Percentiles rank a stretch among this genome's conserved stretches.
Conservation (phyloP, 2,113 vertebrate species). For the Morone chrysops region DNA sequence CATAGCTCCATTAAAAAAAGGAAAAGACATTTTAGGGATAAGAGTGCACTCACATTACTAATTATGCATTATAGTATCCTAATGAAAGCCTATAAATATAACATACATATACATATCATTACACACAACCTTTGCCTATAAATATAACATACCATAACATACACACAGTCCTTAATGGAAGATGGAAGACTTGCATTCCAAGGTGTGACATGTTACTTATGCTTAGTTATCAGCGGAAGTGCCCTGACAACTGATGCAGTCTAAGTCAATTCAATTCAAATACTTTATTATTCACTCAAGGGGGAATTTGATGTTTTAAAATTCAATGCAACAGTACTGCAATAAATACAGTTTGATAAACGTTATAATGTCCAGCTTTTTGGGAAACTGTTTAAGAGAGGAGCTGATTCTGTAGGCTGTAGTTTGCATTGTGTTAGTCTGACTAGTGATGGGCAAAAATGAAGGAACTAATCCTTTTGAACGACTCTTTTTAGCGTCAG, state of each 20-base stretch:
- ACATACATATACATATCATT: neutral
- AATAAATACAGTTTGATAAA: neutral
- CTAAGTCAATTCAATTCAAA: no score
- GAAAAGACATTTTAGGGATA: neutral
- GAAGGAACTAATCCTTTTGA: no score
- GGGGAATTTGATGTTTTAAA: no score
- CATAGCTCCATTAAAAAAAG: neutral
- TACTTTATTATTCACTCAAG: no score
- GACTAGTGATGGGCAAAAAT: no score
- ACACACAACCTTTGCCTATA: neutral
- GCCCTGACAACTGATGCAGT: neutral
- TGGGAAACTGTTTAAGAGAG: neutral
- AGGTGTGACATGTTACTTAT: neutral
- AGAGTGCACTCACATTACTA: neutral
- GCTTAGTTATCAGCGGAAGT: neutral
- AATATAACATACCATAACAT: neutral
- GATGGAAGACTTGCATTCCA: neutral
- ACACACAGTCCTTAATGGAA: neutral
- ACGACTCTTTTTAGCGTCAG: no score
- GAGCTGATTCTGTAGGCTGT: neutral
- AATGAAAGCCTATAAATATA: constrained; percentile 2
- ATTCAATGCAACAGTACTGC: neutral
- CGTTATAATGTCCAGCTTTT: neutral
- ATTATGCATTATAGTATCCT: constrained; percentile 22
- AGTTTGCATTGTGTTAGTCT: neutral